Base-by-base conservation (phyloP, 2,888 invertebrate genomes). In the Sinopyrophorus schimmeli region DNA sequence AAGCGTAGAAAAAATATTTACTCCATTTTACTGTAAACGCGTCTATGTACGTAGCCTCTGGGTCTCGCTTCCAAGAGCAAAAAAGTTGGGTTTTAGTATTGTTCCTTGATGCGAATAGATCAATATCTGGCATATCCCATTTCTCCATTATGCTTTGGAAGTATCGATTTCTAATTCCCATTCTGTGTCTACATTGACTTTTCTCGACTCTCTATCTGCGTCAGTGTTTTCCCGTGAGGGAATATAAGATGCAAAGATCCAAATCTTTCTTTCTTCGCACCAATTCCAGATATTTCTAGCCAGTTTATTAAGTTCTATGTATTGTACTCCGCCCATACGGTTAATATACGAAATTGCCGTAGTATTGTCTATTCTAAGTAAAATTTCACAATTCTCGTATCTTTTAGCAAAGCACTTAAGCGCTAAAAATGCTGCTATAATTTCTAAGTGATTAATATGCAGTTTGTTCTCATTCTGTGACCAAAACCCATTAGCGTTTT, bases 401-500 rank as follows among this genome's bases (percentile, higher is more conserved):
- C 46, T 21, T 7, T 20, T 30, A 4, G 62, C 59, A 46, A 64
- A 63, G 27, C 55, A 52, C 44, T 59, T 61, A 3, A 64, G 24
- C 1, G 49, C 60, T 5, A 57, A 46, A 32, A 58, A 58, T 2
- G 55, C 53, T 7, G 62, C 59, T 34, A 53, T 11, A 5, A 62
- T 31, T 43, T 63, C 60, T 39, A 63, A 47, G 28, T 51, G 53
- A 55, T 63, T 63, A 12, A 62, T 63, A 34, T 62, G 62, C 7
- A 27, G 5, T 7, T 9, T 21, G 20, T 12, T 30, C 35, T 61
- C 63, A 2, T 35, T 11, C 1, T 47, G 20, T 9, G 40, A 38
- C 63, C 65, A 65, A 5, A 44, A 44, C 3, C 62, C 64, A 11
- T 53, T 39, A 3, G 56, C 37, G 5, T 27, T 43, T 10, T 53